These are phyloP conservation scores for Netta rufina DNA, from an alignment of 2,797 vertebrate species.

Conservation along the genomic window DNA sequence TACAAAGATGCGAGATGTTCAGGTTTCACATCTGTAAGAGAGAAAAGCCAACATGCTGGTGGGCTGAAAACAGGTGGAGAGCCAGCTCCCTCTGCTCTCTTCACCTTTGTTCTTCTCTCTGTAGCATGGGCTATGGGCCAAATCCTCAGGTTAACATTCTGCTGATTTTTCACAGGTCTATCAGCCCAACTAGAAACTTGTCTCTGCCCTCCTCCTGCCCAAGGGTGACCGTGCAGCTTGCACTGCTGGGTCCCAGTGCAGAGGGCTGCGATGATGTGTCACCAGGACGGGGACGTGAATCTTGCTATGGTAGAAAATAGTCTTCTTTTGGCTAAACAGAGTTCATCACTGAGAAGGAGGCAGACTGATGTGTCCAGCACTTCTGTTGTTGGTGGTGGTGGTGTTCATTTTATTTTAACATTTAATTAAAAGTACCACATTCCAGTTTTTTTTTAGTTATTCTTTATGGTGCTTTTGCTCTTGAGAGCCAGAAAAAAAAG, in stretches of 20 bases:
- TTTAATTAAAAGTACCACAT: background rate
- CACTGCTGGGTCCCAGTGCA: accelerated
- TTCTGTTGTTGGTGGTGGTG: too few species aligned
- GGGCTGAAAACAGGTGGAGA: background rate
- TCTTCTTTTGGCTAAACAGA: background rate
- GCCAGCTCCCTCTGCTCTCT: background rate
- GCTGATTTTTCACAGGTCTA: background rate
- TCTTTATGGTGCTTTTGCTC: background rate
- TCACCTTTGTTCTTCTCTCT: background rate
- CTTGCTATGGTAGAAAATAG: background rate
- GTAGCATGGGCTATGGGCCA: background rate
- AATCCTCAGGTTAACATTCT: background rate
- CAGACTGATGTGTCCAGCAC: background rate
- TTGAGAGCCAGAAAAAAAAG: background rate
- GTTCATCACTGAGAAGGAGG: background rate
- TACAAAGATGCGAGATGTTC: background rate
- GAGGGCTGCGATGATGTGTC: accelerated
- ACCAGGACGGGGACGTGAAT: background rate
- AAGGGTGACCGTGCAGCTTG: too few species aligned
- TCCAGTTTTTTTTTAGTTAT: background rate
- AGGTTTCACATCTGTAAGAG: background rate
- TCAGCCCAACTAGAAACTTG: background rate
- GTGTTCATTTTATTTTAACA: background rate
- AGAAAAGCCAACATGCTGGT: background rate
- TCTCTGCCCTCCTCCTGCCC: background rate